Evolutionary conservation across 2,113 vertebrate species (phyloP).

Genomic region (Pterophyllum scalare): DNA sequence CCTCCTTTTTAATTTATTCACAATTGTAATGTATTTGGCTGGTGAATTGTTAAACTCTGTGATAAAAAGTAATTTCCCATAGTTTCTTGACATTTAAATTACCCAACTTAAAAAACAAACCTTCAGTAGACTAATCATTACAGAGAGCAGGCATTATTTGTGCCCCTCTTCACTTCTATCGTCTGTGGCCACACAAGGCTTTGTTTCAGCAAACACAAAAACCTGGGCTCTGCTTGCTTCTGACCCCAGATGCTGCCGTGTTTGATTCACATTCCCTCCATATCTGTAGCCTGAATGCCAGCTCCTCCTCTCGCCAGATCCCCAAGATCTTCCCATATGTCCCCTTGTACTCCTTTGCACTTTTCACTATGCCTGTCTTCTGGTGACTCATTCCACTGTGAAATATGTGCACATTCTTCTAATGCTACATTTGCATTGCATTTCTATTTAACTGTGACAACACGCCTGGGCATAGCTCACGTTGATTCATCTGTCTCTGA

Average conservation of each 20-base stretch:
- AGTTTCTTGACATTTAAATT: constrained; percentile 9
- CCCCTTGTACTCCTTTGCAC: constrained; percentile 40
- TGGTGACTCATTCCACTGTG: constrained; percentile 33
- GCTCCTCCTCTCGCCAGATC: constrained; percentile 48
- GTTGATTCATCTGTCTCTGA: constrained; percentile 38
- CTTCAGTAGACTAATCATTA: constrained; percentile 13
- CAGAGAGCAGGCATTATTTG: constrained; percentile 16
- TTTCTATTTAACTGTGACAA: constrained; percentile 13
- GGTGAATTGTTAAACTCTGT: neutral
- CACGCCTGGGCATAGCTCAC: constrained; percentile 14
- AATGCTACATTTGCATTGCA: constrained; percentile 33
- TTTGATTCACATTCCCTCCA: constrained; percentile 56
- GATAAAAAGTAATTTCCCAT: neutral
- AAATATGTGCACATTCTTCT: constrained; percentile 32
- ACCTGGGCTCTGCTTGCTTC: constrained; percentile 27
- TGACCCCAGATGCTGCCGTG: constrained; percentile 69
- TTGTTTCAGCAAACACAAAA: constrained; percentile 43
- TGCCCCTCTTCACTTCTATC: neutral
- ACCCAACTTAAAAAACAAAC: constrained; percentile 11
- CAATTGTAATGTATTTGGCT: neutral
- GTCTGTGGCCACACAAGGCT: constrained; percentile 17
- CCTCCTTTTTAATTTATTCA: neutral
- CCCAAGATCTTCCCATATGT: constrained; percentile 55
- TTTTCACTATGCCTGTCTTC: constrained; percentile 32
- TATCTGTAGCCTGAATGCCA: constrained; percentile 49